Percentiles rank a stretch among this genome's conserved stretches.
Evolutionary conservation across 2,113 vertebrate species (phyloP).

Genomic region (Pyrgilauda ruficollis): DNA sequence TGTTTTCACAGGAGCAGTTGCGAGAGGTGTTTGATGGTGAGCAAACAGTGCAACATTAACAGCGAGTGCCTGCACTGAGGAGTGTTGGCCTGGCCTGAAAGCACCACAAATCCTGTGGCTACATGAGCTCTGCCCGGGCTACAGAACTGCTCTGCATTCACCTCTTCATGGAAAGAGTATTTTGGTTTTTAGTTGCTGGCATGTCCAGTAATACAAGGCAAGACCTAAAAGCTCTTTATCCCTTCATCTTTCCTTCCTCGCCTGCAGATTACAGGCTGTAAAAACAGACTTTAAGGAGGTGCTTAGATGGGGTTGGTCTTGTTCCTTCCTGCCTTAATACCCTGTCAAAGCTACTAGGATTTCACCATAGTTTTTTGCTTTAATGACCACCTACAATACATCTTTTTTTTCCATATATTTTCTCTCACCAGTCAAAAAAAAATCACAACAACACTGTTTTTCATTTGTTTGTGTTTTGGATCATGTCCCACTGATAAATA

Average conservation of each 20-base stretch:
- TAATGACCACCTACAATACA: neutral
- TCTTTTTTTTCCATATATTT: neutral
- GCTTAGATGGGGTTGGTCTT: neutral
- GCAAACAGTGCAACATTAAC: neutral
- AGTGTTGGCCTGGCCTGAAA: neutral
- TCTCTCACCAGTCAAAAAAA: neutral
- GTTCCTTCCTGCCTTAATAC: neutral
- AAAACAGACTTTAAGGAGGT: neutral
- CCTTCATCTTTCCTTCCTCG: neutral
- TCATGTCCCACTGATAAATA: neutral
- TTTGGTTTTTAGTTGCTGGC: neutral
- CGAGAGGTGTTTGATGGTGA: neutral
- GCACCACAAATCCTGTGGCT: neutral
- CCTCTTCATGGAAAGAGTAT: neutral
- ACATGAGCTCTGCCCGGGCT: neutral
- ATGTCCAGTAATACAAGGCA: neutral
- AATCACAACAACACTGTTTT: neutral
- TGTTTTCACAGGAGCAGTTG: neutral
- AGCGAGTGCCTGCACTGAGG: neutral
- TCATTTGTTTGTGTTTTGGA: neutral
- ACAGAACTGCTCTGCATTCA: neutral
- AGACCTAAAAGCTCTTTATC: neutral
- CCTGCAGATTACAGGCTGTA: neutral
- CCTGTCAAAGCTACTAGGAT: neutral
- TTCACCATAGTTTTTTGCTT: neutral